Percentiles rank a stretch among this genome's conserved stretches.
phyloP scores from a whole-genome alignment of 2,113 vertebrate species.

The Benitochromis conjunctus region DNA sequence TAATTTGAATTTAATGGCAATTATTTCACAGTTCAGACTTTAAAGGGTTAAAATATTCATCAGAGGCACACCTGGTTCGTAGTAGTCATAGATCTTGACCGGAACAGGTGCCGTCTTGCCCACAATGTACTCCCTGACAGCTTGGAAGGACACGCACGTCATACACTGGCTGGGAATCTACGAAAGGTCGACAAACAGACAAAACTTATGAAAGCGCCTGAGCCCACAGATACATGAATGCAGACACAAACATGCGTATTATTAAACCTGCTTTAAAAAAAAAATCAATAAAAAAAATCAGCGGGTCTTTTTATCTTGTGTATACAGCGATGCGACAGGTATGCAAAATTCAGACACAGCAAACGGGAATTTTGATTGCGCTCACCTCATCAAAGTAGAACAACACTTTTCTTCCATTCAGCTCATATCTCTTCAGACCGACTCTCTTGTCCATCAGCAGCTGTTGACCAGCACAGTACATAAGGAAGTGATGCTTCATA shows the following conservation, averaged over 20 bases:
- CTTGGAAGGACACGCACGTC: conserved; percentile 87
- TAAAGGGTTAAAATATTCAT: conserved; percentile 34
- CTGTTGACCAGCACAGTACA: conserved; percentile 55
- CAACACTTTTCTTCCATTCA: conserved; percentile 84
- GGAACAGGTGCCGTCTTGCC: conserved; percentile 91
- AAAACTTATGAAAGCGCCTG: neutral
- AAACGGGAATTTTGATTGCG: neutral
- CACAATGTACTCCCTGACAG: conserved; percentile 86
- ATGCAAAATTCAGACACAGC: neutral
- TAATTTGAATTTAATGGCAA: neutral
- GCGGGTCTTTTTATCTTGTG: neutral
- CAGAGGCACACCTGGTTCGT: conserved; percentile 83
- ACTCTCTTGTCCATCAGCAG: conserved; percentile 85
- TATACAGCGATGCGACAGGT: neutral
- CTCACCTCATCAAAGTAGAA: conserved; percentile 95
- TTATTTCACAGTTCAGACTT: neutral
- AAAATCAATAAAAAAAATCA: neutral
- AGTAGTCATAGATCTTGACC: conserved; percentile 91
- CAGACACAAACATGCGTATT: neutral
- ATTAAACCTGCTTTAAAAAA: neutral
- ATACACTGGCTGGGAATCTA: conserved; percentile 92
- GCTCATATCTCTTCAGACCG: conserved; percentile 87
- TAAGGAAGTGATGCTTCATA: neutral
- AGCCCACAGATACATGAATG: neutral
- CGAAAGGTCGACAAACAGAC: neutral